A percentile compares a stretch with the other conserved stretches of the same genome.
phyloP scores from a whole-genome alignment of 2,888 invertebrate genomes.

The Coelogynopora nodosa region DNA sequence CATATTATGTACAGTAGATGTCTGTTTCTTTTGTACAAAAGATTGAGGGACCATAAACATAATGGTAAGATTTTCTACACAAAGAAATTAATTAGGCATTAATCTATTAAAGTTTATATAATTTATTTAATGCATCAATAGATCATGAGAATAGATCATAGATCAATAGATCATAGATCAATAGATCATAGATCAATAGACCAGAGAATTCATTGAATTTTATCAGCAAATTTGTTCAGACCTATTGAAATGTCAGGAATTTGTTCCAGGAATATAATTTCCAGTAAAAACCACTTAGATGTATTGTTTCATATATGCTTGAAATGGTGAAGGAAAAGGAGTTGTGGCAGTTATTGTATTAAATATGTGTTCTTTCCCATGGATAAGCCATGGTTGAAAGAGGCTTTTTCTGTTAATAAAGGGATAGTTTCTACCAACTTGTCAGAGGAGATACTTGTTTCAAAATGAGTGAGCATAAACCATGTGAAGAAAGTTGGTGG shows the following conservation, averaged over 20 bases:
- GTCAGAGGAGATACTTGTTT: slow-evolving; percentile 28
- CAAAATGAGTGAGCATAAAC: neutral
- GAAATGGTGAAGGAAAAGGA: slow-evolving; percentile 14
- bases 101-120: slow-evolving; percentile 9
- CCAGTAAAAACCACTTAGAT: neutral
- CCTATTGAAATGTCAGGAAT: slow-evolving; percentile 21
- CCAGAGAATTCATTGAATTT: slow-evolving; percentile 24
- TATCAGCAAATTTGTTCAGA: neutral
- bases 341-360: neutral
- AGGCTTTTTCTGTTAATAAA: slow-evolving; percentile 25
- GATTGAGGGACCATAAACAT: neutral
- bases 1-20: too few species aligned
- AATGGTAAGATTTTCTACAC: too few species aligned
- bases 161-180: too few species aligned
- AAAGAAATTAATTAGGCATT: too few species aligned
- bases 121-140: too few species aligned
- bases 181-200: neutral
- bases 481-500: slow-evolving; percentile 6
- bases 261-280: slow-evolving; percentile 18
- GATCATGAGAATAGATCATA: too few species aligned
- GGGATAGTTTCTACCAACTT: slow-evolving; percentile 8
- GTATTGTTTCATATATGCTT: slow-evolving; percentile 17
- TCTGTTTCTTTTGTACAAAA: neutral
- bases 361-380: slow-evolving; percentile 10
- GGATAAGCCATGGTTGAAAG: slow-evolving; percentile 14